Conservation (phyloP, 2,888 invertebrate species). For the Heliconius aoede region DNA sequence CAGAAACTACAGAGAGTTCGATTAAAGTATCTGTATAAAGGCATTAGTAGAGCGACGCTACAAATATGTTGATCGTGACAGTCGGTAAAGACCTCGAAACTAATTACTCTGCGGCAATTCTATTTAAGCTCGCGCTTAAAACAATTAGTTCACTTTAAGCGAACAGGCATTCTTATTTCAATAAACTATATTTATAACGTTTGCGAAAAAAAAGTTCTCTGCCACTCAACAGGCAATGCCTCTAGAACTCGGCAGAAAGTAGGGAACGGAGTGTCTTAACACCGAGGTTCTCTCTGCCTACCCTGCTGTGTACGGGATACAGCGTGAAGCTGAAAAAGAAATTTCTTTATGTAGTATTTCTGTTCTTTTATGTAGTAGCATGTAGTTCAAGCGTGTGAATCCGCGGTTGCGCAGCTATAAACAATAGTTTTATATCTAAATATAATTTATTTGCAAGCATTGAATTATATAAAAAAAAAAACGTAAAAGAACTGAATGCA, state of each 20-base stretch:
- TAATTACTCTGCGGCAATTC: constrained; percentile 49
- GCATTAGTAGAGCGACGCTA: constrained; percentile 28
- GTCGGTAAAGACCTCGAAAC: constrained; percentile 46
- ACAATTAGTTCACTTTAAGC: constrained; percentile 48
- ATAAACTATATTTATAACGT: constrained; percentile 38
- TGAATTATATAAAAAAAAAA: neutral
- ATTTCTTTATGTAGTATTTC: no score
- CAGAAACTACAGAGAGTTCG: neutral
- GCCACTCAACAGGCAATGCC: no score
- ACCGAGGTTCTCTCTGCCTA: no score
- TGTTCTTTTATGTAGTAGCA: no score
- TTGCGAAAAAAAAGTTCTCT: constrained; percentile 22
- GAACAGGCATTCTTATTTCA: constrained; percentile 34
- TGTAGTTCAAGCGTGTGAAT: no score
- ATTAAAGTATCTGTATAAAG: constrained; percentile 1
- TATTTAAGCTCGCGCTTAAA: constrained; percentile 47
- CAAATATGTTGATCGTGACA: constrained; percentile 41
- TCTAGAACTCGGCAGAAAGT: no score
- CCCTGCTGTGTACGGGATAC: no score
- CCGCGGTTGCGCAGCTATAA: no score
- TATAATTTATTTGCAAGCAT: neutral
- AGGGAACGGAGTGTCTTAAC: no score
- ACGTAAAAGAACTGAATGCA: neutral
- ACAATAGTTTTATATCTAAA: neutral
- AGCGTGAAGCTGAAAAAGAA: no score